Conservation (phyloP, 2,888 invertebrate species). For the Cryptocephalus moraei region DNA sequence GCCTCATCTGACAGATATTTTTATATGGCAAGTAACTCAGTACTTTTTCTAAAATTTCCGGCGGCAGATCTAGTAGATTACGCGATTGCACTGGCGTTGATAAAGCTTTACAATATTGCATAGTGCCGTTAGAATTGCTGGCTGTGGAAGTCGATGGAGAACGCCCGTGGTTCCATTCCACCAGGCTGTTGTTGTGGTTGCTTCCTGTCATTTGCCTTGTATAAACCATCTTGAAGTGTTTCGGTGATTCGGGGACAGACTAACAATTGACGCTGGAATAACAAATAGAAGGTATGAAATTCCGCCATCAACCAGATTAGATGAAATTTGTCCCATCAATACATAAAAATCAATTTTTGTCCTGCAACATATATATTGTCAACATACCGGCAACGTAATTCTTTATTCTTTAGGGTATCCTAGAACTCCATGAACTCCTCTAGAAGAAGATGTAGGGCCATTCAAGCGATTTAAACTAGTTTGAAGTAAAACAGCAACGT, state of each 20-base stretch:
- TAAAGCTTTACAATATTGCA: conserved; percentile 18
- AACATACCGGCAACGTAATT: too few species aligned
- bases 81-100: conserved; percentile 20
- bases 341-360: too few species aligned
- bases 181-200: conserved; percentile 33
- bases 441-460: too few species aligned
- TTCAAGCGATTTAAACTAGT: too few species aligned
- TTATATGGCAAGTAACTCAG: conserved; percentile 66
- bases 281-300: background rate
- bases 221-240: conserved; percentile 41
- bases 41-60: conserved; percentile 72
- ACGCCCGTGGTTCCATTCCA: conserved; percentile 16
- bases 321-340: too few species aligned
- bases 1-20: conserved; percentile 65
- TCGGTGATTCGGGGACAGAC: background rate
- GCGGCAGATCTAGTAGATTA: conserved; percentile 62
- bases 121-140: conserved; percentile 17
- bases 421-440: too few species aligned
- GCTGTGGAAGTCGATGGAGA: conserved; percentile 8
- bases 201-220: conserved; percentile 45
- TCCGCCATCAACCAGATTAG: too few species aligned
- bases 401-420: too few species aligned
- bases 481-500: too few species aligned
- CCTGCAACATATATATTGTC: too few species aligned
- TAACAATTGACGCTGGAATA: conserved; percentile 3